These are phyloP conservation scores for Charina bottae DNA, from an alignment of 2,113 vertebrate species.

Conservation along the genomic window DNA sequence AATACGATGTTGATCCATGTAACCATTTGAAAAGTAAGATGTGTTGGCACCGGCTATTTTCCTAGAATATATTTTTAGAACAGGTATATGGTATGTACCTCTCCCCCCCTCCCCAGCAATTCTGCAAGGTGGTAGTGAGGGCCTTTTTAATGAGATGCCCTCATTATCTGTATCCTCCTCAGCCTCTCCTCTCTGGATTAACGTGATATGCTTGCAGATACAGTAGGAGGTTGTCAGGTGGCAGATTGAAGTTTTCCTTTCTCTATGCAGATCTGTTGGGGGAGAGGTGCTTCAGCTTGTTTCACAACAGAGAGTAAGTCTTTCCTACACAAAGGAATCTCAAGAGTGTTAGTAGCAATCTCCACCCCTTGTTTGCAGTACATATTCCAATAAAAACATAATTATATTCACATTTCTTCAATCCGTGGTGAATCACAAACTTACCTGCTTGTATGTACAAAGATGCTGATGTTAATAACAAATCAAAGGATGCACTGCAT, in stretches of 20 bases:
- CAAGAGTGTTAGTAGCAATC: too few relatives aligned
- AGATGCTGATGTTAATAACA: too few relatives aligned
- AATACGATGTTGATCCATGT: background rate
- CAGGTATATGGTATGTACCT: background rate
- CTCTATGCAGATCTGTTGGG: background rate
- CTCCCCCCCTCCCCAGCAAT: background rate
- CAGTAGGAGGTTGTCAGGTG: background rate
- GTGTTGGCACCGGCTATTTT: background rate
- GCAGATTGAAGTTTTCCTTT: background rate
- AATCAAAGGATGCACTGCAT: too few relatives aligned
- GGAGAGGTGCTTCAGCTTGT: background rate
- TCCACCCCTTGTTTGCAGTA: too few relatives aligned
- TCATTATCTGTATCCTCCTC: background rate
- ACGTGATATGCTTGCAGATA: background rate
- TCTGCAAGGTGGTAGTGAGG: background rate
- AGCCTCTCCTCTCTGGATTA: background rate
- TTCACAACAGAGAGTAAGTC: background rate
- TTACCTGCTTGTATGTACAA: too few relatives aligned
- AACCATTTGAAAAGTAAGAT: background rate
- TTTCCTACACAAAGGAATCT: too few relatives aligned
- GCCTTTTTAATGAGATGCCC: background rate
- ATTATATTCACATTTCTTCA: too few relatives aligned
- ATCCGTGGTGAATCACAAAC: too few relatives aligned
- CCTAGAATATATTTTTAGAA: background rate
- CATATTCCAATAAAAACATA: too few relatives aligned